Evolutionary conservation across 1,140 invertebrate genomes (phyloP), one percentile per base, ranked within the genome.

Genomic region (Agraylea sexmaculata): DNA sequence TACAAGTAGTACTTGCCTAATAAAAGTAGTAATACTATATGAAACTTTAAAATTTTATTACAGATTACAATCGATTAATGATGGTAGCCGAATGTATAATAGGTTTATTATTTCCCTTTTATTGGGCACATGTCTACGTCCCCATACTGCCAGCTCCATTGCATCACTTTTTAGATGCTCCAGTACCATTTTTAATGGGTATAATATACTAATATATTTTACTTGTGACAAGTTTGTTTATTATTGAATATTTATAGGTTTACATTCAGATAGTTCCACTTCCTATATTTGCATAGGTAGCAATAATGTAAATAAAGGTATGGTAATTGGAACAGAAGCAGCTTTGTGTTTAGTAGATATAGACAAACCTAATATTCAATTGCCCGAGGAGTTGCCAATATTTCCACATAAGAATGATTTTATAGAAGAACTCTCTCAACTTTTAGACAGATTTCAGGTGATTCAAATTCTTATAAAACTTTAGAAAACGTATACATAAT

Each of bases 131-230:
- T 62, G 93, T 98, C 0, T 99, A 99, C 65, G 95, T 98, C 17
- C 96, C 96, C 4, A 98, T 99, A 54, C 67, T 99, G 45, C 95
- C 95, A 2, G 82, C 90, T 15, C 89, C 90, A 12, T 69, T 98
- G 31, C 80, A 90, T 51, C 91, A 97, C 57, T 99, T 99, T 66
- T 71, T 99, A 10, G 95, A 99, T 69, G 95, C 96, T 8, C 96
- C 96, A 0, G 94, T 99, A 19, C 95, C 96, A 12, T 99, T 94
- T 62, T 82, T 99, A 38, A 99, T 99, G 94, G 95, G 95, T 76
- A 57, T 56, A 2, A 67, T 30, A 40, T 5, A 17, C 16, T 39
- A 27, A 41, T 41, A 21, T 41, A 22, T n/a, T 21, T 13, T 18
- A n/a, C 23, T 40, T 40, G 13, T 35, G 16, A 13, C 16, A 32